Evolutionary conservation across 2,888 invertebrate genomes (phyloP).

Genomic region (Ditylenchus weischeri): DNA sequence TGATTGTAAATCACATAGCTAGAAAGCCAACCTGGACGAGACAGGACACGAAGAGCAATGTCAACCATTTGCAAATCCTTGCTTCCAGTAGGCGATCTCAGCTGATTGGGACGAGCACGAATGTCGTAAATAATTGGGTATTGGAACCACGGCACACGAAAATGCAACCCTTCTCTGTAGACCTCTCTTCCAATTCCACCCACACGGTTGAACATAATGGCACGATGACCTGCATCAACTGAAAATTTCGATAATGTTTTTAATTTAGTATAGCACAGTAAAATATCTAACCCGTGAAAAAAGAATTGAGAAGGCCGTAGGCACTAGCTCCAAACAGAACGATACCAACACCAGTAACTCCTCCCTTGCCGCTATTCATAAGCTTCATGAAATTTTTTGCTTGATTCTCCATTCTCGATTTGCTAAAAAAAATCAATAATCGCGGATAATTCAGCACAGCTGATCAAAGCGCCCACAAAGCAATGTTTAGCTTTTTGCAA

Average conservation of each 20-base stretch:
- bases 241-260: slow-evolving; percentile 16
- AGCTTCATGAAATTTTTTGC: too few relatives aligned
- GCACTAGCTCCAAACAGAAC: slow-evolving; percentile 11
- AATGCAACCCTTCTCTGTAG: slow-evolving; percentile 93
- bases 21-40: slow-evolving; percentile 69
- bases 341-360: too few relatives aligned
- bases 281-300: too few relatives aligned
- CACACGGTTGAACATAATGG: slow-evolving; percentile 93
- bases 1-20: too few relatives aligned
- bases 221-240: slow-evolving; percentile 97
- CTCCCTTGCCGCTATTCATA: too few relatives aligned
- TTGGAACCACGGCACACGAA: slow-evolving; percentile 95
- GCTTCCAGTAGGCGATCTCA: slow-evolving; percentile 92
- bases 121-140: slow-evolving; percentile 99
- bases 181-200: slow-evolving; percentile 88
- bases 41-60: slow-evolving; percentile 90
- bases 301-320: background rate
- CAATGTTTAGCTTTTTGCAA: too few relatives aligned
- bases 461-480: too few relatives aligned
- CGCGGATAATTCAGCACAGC: too few relatives aligned
- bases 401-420: too few relatives aligned
- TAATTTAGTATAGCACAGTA: too few relatives aligned
- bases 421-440: too few relatives aligned
- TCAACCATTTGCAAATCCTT: slow-evolving; percentile 97
- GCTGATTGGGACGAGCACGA: slow-evolving; percentile 89